A percentile compares a stretch with the other conserved stretches of the same genome.
Conservation (phyloP, 2,888 invertebrate genomes). For the Brassicogethes aeneus region DNA sequence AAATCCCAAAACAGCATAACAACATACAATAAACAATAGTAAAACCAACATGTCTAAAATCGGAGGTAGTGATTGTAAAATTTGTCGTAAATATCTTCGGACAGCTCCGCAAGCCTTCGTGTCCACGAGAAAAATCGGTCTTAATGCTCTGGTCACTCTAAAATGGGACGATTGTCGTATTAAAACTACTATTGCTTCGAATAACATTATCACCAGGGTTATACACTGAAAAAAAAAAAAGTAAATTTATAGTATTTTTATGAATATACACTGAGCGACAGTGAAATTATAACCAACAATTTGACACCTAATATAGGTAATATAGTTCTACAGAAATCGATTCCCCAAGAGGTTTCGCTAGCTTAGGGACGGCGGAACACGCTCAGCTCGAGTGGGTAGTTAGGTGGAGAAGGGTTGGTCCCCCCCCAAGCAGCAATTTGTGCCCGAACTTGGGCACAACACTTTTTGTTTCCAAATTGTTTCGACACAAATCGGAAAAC, state of each 20-base stretch:
- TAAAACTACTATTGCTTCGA: conserved; percentile 72
- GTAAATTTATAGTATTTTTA: conserved; percentile 1
- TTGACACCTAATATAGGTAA: no score
- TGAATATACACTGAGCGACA: conserved; percentile 1
- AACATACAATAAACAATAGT: conserved; percentile 74
- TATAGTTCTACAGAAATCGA: no score
- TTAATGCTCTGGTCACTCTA: conserved; percentile 74
- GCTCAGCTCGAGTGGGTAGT: no score
- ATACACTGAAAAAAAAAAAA: conserved; percentile 49
- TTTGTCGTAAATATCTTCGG: conserved; percentile 64
- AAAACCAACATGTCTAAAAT: conserved; percentile 82
- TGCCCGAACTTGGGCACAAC: no score
- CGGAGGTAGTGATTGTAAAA: conserved; percentile 76
- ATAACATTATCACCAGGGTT: conserved; percentile 69
- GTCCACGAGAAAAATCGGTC: conserved; percentile 84
- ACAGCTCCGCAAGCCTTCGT: conserved; percentile 78
- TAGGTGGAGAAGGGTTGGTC: no score
- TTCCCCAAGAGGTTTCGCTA: no score
- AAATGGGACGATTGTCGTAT: conserved; percentile 77
- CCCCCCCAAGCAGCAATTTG: no score
- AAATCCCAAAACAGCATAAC: conserved; percentile 74
- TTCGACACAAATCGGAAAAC: no score
- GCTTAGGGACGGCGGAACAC: no score
- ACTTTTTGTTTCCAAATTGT: no score
- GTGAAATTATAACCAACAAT: no score